Conservation (phyloP, 2,888 invertebrate genomes). For the Amiota mariae region DNA sequence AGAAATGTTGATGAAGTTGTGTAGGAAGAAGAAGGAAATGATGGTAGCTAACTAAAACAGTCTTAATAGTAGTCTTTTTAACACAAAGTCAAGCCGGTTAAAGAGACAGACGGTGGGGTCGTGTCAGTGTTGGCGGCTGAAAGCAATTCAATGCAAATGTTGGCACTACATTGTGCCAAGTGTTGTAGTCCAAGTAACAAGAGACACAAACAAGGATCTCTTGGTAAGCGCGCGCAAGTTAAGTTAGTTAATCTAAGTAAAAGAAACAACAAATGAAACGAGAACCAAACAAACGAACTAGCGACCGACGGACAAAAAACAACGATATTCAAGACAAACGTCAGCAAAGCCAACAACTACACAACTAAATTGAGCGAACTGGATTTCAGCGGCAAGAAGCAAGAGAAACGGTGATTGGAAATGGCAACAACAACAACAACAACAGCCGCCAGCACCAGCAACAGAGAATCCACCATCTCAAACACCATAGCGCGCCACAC, state of each 20-base stretch:
- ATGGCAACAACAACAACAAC: slow-evolving; percentile 14
- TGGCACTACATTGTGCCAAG: too few species aligned
- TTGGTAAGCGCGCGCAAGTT: slow-evolving; percentile 1
- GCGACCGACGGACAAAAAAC: background rate
- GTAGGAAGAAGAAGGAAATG: too few species aligned
- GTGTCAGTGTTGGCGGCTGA: too few species aligned
- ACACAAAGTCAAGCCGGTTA: too few species aligned
- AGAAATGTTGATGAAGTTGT: too few species aligned
- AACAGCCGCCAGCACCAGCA: background rate
- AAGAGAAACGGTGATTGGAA: background rate
- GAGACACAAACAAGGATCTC: background rate
- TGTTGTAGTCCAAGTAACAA: background rate
- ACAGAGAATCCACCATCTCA: background rate
- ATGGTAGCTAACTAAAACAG: too few species aligned
- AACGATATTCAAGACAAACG: slow-evolving; percentile 1
- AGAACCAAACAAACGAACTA: background rate
- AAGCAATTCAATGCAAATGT: too few species aligned
- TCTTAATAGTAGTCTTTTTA: too few species aligned
- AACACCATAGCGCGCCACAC: background rate
- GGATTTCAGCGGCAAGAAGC: slow-evolving; percentile 13
- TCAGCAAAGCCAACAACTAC: slow-evolving; percentile 6
- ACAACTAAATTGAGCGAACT: slow-evolving; percentile 14
- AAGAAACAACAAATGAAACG: background rate
- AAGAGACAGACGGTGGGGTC: too few species aligned
- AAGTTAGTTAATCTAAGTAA: background rate